These are phyloP conservation scores for Urechis unicinctus DNA, from an alignment of 2,888 invertebrate genomes.

Conservation along the genomic window DNA sequence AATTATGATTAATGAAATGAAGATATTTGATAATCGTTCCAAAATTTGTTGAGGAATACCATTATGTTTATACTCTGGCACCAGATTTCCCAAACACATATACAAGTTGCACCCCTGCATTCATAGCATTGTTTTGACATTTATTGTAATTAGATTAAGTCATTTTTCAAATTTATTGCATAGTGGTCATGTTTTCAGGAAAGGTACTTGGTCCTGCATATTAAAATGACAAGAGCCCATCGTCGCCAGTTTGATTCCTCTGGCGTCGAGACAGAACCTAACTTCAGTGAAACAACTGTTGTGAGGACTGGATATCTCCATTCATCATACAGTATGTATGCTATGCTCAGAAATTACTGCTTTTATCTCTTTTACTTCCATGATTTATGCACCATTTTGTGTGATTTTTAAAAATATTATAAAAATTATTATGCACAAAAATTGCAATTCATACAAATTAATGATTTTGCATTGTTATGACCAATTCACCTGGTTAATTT, in stretches of 20 bases:
- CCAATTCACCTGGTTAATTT: not conserved
- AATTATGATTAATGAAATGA: too few species aligned
- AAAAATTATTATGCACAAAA: not conserved
- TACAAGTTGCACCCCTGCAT: too few species aligned
- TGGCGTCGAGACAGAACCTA: slow-evolving; percentile 39
- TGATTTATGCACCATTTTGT: too few species aligned
- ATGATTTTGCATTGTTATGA: not conserved
- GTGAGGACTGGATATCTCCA: slow-evolving; percentile 38
- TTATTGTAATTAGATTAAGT: not conserved
- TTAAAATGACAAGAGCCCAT: slow-evolving; percentile 28
- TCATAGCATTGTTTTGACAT: too few species aligned
- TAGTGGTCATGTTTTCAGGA: slow-evolving; percentile 16
- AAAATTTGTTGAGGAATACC: too few species aligned
- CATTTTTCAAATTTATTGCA: not conserved
- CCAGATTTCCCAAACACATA: too few species aligned
- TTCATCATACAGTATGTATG: slow-evolving; percentile 39
- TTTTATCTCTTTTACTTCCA: too few species aligned
- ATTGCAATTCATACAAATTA: not conserved
- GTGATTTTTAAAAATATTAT: too few species aligned
- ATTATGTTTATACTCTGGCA: too few species aligned
- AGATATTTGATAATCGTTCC: too few species aligned
- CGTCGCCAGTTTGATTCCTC: slow-evolving; percentile 31
- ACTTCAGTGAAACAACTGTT: slow-evolving; percentile 41
- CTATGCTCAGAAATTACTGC: too few species aligned
- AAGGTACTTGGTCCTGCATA: slow-evolving; percentile 30